A percentile compares a stretch with the other conserved stretches of the same genome.
Conservation (phyloP, 2,888 invertebrate species). For the Lucinisca nassula region DNA sequence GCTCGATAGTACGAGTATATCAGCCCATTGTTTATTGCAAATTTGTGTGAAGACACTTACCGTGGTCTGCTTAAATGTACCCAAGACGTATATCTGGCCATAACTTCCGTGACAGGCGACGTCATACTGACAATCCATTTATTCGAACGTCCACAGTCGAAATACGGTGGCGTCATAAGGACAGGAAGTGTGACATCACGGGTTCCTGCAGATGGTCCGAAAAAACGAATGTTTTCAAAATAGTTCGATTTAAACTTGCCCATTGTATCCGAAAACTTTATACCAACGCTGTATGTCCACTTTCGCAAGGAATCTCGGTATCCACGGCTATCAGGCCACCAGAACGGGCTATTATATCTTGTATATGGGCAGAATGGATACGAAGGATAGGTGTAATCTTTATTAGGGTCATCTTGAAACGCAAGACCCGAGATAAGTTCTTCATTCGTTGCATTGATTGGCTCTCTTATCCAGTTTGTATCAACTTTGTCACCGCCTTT, state of each 20-base stretch:
- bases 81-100: conserved; percentile 90
- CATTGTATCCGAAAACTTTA: conserved; percentile 83
- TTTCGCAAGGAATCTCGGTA: conserved; percentile 85
- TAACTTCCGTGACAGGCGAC: conserved; percentile 97
- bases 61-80: conserved; percentile 82
- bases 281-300: conserved; percentile 79
- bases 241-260: conserved; percentile 79
- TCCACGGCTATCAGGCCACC: conserved; percentile 51
- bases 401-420: conserved; percentile 90
- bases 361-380: conserved; percentile 46
- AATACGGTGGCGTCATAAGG: conserved; percentile 97
- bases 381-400: conserved; percentile 92
- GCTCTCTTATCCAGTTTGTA: too few relatives aligned
- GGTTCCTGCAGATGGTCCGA: conserved; percentile 81
- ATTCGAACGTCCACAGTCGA: conserved; percentile 97
- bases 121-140: too few relatives aligned
- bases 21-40: too few relatives aligned
- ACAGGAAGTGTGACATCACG: conserved; percentile 92
- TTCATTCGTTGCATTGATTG: too few relatives aligned
- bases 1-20: too few relatives aligned
- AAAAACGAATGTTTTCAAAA: conserved; percentile 78
- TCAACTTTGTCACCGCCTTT: conserved; percentile 94
- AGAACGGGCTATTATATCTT: background rate
- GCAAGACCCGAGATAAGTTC: conserved; percentile 86
- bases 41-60: too few relatives aligned